Evolutionary conservation across 2,113 vertebrate genomes (phyloP).

Genomic region (Neotragus moschatus): DNA sequence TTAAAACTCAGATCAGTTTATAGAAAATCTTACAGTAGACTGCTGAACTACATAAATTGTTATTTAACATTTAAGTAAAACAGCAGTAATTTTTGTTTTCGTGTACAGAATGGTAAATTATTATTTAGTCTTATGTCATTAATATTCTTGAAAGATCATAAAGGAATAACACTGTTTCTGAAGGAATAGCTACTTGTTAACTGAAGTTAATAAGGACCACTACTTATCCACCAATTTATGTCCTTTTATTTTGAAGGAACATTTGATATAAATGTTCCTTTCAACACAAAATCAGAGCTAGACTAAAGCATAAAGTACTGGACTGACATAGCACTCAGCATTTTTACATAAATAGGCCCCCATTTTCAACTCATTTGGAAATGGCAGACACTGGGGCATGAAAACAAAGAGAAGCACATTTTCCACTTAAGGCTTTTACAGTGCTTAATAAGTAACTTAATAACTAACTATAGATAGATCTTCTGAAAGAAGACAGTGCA

Average conservation of each 20-base stretch:
- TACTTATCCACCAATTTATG: neutral
- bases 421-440: neutral
- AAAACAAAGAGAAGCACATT: slow-evolving; percentile 24
- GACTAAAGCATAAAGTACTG: neutral
- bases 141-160: slow-evolving; percentile 15
- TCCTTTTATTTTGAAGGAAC: slow-evolving; percentile 1
- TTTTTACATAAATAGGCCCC: neutral
- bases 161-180: neutral
- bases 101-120: neutral
- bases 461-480: neutral
- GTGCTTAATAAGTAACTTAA: slow-evolving; percentile 2
- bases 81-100: neutral
- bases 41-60: neutral
- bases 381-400: neutral
- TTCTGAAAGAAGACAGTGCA: slow-evolving; percentile 21
- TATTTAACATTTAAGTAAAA: neutral
- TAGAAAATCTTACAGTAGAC: neutral
- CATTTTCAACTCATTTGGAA: slow-evolving; percentile 1
- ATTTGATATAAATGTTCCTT: neutral
- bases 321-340: neutral
- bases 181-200: neutral
- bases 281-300: neutral
- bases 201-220: neutral
- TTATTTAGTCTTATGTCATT: neutral
- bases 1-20: neutral